Base-by-base conservation (phyloP, 1,140 invertebrate species). In the honey bee (Apis mellifera) region DNA sequence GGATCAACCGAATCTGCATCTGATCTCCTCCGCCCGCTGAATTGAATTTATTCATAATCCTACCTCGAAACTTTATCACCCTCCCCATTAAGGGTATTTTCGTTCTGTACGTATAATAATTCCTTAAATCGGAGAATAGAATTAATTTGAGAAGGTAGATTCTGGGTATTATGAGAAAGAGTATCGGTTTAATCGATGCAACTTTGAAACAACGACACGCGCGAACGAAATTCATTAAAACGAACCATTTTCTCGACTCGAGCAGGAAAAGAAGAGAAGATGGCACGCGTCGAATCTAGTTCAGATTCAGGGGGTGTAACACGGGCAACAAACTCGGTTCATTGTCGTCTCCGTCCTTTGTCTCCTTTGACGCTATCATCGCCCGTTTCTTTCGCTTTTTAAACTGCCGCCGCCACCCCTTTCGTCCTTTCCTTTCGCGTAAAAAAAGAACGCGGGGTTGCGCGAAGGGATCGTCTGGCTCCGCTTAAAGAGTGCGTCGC, bases 11-110 rank as follows among this genome's bases (percentile, higher is more conserved):
- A 69, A 86, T 84, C 78, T 64, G 74, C 70, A 64, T 60, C 72
- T 86, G 84, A 87, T 87, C 84, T 75, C 42, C 32, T 59, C 42
- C 50, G 1, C 4, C 26, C 26, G 23, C 17, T 21, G n/a, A n/a
- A n/a, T 13, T n/a, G 60, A 82, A 82, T 82, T 81, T 76, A 81
- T 81, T 74, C 78, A 62, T 15, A 52, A 76, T 42, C 21, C 50
- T 42, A 0, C 32, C 32, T 7, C 32, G 32, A 42, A 42, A 42
- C 32, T 42, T 42, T 42, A 42, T 42, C 7, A 42, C 32, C 32
- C n/a, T n/a, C 32, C 2, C 32, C 5, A 42, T 42, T 42, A 42
- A 42, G 32, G 32, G 7, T 42, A 42, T 42, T 7, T 42, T 5
- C 32, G 0, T 7, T 42, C 32, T 7, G 4, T 42, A 7, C 32